Evolutionary conservation across 2,888 invertebrate species (phyloP), one percentile per base, ranked within the genome.

Genomic region (Caenorhabditis sp.): DNA sequence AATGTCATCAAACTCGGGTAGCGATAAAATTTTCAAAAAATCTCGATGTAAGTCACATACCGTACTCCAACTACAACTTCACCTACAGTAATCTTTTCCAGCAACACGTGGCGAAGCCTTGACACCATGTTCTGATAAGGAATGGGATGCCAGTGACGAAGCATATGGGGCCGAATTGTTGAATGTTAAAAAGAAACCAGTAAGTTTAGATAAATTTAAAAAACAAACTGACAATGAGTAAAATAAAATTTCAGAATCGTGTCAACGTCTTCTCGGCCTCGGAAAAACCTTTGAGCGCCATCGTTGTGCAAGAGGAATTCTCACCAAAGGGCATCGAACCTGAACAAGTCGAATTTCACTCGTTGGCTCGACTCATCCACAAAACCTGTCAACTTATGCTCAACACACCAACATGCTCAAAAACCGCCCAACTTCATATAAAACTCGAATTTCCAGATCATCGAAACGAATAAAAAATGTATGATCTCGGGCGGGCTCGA

Each of bases 401-500:
- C 14, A 43, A 14, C 12, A 43, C 12, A 7, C 3, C 43, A 17
- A 43, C 43, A 3, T 10, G 43, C 12, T 31, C 31, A 10, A 31
- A 31, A 31, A 43, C 12, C 7, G 7, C 43, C 3, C 12, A 43
- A 43, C 17, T 43, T 3, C 43, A 43, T 14, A 43, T 43, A 7
- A 43, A 17, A 17, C 5, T 43, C 14, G 43, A 43, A 17, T 43
- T 43, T 43, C 43, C 43, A 3, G 43, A 43, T 43, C 14, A 10
- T 10, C 12, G 43, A 43, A 43, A 43, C 17, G 43, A 43, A 43
- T 43, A 17, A 43, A 43, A 31, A 31, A 31, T 10, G 10, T 31
- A 7, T 82, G 83, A 83, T 83, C 81, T 81, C 83, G 84, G 84
- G 82, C 83, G 81, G 83, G 80, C 71, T 83, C 83, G 83, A 84